Percentiles rank a stretch among this genome's conserved stretches.
phyloP scores from a whole-genome alignment of 1,140 invertebrate species.

The Drosophila murphyi region DNA sequence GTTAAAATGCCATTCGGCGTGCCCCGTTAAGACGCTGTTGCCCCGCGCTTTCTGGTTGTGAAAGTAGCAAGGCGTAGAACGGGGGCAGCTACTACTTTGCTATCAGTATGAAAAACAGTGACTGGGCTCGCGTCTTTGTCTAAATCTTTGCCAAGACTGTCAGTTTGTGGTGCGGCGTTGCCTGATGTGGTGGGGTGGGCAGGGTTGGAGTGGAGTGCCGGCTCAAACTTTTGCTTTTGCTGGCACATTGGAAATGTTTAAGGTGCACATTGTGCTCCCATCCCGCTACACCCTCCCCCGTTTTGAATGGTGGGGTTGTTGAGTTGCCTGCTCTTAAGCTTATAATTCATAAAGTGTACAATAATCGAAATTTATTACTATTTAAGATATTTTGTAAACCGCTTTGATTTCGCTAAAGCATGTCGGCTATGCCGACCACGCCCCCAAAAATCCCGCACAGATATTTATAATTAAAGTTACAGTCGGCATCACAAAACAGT shows the following conservation, averaged over 20 bases:
- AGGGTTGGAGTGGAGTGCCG: background rate
- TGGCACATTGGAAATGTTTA: slow-evolving; percentile 65
- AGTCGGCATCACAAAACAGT: background rate
- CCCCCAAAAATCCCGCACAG: slow-evolving; percentile 6
- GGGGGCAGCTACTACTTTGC: slow-evolving; percentile 26
- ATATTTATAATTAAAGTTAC: slow-evolving; percentile 39
- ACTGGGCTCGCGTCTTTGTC: slow-evolving; percentile 68
- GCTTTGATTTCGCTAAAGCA: slow-evolving; percentile 40
- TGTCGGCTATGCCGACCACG: slow-evolving; percentile 2
- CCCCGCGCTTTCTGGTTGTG: background rate
- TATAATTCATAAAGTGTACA: slow-evolving; percentile 84
- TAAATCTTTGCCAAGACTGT: slow-evolving; percentile 73
- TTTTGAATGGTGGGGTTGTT: slow-evolving; percentile 1
- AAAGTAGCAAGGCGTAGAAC: background rate
- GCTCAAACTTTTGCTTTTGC: slow-evolving; percentile 49
- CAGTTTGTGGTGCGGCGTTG: slow-evolving; percentile 20
- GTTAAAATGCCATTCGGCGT: slow-evolving; percentile 57
- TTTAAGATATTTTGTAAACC: slow-evolving; percentile 75
- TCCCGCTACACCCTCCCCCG: background rate
- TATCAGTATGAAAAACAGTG: slow-evolving; percentile 56
- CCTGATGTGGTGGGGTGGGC: background rate
- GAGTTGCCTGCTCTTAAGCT: slow-evolving; percentile 61
- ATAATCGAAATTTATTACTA: slow-evolving; percentile 84
- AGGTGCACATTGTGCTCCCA: slow-evolving; percentile 49
- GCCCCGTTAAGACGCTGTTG: slow-evolving; percentile 37